Evolutionary conservation across 2,797 vertebrate genomes (phyloP), one percentile per base, ranked within the genome.

Genomic region (Varecia variegata): DNA sequence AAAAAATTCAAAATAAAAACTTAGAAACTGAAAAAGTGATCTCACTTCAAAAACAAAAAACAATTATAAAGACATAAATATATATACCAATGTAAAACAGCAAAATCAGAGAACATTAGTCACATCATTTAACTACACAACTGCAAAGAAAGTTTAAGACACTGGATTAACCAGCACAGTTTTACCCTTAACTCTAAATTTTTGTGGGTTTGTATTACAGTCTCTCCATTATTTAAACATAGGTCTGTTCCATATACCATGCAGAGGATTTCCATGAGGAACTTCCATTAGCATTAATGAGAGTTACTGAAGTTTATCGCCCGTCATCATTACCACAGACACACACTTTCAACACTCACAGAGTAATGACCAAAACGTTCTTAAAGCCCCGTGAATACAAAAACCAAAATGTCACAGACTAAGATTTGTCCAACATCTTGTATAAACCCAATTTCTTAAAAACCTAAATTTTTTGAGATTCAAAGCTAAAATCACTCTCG

Each of bases 1-100:
- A 15, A 35, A 96, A 93, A 86, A 50, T 27, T 70, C n/a, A 79
- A 89, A 96, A 58, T 25, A 96, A 94, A 84, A 97, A 93, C 47
- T 67, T 81, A 79, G 50, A 11, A 20, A 79, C 79, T 21, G 25
- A 65, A 94, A 3, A 95, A 94, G 96, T 56, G 27, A 88, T 96
- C 38, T 67, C 18, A 97, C 21, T 90, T 97, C 52, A 77, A 93
- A 90, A 62, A 70, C 47, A 95, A 56, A 83, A 88, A 71, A 54
- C 7, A 11, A 94, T 80, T 62, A 93, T 45, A 92, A 65, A 90
- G 23, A 93, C 17, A 80, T 38, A 18, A 83, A 80, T 95, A 77
- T 94, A 89, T 74, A 94, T 14, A 76, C 14, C 45, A 80, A 58
- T 47, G 38, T 84, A 87, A 88, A 97, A 97, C 80, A 85, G 25